These are phyloP conservation scores for Punctoribates punctum DNA, from an alignment of 2,888 invertebrate genomes.

Conservation along the genomic window DNA sequence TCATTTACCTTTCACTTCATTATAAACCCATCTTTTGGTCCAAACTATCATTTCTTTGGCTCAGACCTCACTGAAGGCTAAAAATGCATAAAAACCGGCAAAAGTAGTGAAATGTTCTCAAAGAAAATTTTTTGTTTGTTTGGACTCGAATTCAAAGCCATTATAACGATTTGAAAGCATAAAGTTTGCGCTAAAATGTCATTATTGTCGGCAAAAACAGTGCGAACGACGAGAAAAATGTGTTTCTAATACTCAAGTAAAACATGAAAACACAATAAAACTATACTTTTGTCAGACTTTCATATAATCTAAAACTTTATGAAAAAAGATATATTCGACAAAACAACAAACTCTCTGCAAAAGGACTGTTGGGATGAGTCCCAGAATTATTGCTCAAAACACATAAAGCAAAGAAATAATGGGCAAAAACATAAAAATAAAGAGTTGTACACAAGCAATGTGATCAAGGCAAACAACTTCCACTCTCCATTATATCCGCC, in stretches of 20 bases:
- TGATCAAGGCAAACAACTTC: no score
- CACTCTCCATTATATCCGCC: no score
- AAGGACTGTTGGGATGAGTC: not conserved
- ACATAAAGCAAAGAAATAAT: not conserved
- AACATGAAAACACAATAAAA: conserved; percentile 19
- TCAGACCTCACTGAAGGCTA: not conserved
- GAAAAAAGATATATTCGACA: conserved; percentile 12
- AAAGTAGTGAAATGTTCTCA: not conserved
- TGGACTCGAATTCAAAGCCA: not conserved
- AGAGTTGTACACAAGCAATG: no score
- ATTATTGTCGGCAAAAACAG: not conserved
- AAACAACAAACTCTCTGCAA: not conserved
- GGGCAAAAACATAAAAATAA: not conserved
- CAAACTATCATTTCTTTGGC: not conserved
- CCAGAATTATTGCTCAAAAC: not conserved
- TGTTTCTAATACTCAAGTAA: not conserved
- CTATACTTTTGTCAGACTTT: not conserved
- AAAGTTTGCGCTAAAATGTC: not conserved
- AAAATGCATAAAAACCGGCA: not conserved
- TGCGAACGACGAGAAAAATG: not conserved
- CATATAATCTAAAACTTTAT: conserved; percentile 15
- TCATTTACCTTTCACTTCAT: conserved; percentile 2
- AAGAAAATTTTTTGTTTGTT: not conserved
- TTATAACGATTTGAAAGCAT: conserved; percentile 11
- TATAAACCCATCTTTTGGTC: not conserved